Conservation (phyloP, 2,113 vertebrate species). For the Barnardius zonarius region DNA sequence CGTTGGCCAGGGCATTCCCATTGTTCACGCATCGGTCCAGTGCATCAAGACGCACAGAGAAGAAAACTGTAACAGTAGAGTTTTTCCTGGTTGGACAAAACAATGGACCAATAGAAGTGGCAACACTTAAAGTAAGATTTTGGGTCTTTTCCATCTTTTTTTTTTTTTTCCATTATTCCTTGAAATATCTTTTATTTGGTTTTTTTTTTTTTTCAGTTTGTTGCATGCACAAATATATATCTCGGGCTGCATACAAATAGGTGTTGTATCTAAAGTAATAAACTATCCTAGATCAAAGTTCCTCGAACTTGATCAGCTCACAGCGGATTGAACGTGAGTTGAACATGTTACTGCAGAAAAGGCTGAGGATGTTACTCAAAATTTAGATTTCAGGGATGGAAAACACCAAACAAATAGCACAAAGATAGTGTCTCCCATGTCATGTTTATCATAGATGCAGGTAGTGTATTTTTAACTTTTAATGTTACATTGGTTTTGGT, state of each 20-base stretch:
- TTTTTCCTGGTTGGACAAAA: conserved; percentile 89
- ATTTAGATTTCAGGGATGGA: neutral
- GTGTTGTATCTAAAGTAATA: neutral
- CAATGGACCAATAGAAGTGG: conserved; percentile 78
- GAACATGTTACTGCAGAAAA: neutral
- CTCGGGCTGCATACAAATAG: neutral
- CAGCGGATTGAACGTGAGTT: neutral
- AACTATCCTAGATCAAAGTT: neutral
- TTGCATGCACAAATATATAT: neutral
- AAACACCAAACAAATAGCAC: neutral
- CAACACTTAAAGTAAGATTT: conserved; percentile 82
- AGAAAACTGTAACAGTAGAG: conserved; percentile 87
- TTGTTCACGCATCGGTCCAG: conserved; percentile 90
- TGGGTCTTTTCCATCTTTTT: neutral
- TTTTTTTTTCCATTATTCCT: neutral
- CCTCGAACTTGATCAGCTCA: neutral
- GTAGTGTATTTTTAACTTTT: neutral
- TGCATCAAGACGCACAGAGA: conserved; percentile 80
- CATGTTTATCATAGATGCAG: neutral
- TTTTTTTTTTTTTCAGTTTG: neutral
- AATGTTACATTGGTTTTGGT: neutral
- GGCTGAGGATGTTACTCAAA: neutral
- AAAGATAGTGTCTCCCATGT: neutral
- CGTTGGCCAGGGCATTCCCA: conserved; percentile 90
- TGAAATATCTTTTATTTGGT: neutral